Base-by-base conservation (phyloP, 2,888 invertebrate genomes). In the Litoditis marina region DNA sequence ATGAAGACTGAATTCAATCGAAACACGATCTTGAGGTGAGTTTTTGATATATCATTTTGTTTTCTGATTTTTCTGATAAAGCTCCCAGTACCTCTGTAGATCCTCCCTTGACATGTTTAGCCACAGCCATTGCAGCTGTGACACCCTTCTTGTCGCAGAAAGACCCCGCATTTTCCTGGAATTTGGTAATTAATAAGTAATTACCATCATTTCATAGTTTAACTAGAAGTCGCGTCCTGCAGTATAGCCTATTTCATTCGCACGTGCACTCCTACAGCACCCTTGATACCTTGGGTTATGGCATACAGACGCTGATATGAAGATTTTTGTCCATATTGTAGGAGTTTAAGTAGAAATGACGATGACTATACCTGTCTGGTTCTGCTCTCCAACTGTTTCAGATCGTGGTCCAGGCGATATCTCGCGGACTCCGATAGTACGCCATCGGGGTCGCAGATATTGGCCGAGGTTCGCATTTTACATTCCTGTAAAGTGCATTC, bases 61-160 rank as follows among this genome's bases (percentile, higher is more conserved):
- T n/a, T 7, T n/a, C n/a, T 13, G n/a, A 19, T 13, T 13, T 22
- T 1, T 63, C 32, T 28, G 22, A 28, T 42, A 16, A n/a, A 42
- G 19, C 19, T 34, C 25, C 25, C 44, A 44, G 25, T 44, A 71
- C 77, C 52, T 76, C 69, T 16, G 73, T 72, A 1, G 70, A 66
- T 56, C 79, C 80, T 25, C 77, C 78, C 34, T 72, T 66, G 28
- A 79, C 78, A 47, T 72, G 71, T n/a, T 68, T 66, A 6, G 77
- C 78, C 1, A 80, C 51, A 6, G 77, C 78, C 68, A 80, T 73
- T 13, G 77, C 78, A 0, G 73, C 78, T 11, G 76, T 76, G 25
- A 80, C 71, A 60, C 80, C 80, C 50, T 80, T 80, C 63, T 78
- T 80, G 39, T 78, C 78, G 50, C 79, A 80, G 55, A 80, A 80